A percentile compares a stretch with the other conserved stretches of the same genome.
Conservation (phyloP, 2,888 invertebrate species). For the Bellardia bayeri region DNA sequence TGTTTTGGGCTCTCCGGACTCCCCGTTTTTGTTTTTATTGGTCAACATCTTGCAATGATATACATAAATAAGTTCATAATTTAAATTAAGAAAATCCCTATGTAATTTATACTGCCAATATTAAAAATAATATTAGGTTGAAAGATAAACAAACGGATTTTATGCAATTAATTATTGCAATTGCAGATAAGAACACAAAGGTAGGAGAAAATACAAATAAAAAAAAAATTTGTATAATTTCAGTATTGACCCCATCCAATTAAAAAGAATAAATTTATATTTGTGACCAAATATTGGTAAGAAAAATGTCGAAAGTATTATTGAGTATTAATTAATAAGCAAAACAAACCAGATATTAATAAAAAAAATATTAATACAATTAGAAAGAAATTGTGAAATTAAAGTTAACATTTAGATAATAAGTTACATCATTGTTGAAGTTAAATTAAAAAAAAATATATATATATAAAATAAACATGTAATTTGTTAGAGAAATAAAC, state of each 20-base stretch:
- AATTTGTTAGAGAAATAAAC: slow-evolving; percentile 60
- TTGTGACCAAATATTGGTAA: slow-evolving; percentile 33
- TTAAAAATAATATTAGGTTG: too few species aligned
- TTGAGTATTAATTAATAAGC: neutral
- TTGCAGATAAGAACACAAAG: neutral
- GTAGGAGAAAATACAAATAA: neutral
- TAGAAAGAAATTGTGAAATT: slow-evolving; percentile 81
- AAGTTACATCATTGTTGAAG: slow-evolving; percentile 76
- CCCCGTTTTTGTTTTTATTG: too few species aligned
- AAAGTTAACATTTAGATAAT: slow-evolving; percentile 82
- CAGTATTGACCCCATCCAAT: slow-evolving; percentile 20
- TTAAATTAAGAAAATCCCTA: too few species aligned
- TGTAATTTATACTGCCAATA: too few species aligned
- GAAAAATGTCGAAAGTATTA: slow-evolving; percentile 8
- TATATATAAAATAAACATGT: slow-evolving; percentile 44
- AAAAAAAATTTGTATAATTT: neutral
- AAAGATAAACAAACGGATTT: too few species aligned
- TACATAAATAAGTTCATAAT: too few species aligned
- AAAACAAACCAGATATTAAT: slow-evolving; percentile 43
- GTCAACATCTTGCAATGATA: too few species aligned
- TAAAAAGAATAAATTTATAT: slow-evolving; percentile 6
- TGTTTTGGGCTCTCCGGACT: too few species aligned
- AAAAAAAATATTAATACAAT: slow-evolving; percentile 57
- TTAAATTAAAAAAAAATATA: slow-evolving; percentile 74
- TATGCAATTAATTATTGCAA: too few species aligned